Conservation (phyloP, 2,888 invertebrate species). For the Morinoia aosen region DNA sequence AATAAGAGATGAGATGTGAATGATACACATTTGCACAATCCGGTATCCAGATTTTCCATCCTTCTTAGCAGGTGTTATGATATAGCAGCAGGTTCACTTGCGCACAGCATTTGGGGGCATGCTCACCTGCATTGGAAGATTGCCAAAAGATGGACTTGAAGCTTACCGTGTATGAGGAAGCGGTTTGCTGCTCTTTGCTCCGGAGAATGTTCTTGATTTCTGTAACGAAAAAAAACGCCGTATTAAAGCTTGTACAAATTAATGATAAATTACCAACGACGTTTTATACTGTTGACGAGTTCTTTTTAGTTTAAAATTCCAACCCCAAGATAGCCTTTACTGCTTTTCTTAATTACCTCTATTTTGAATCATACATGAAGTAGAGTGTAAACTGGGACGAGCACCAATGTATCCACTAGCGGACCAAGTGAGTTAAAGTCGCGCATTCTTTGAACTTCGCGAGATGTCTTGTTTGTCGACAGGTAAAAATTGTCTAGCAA, state of each 20-base stretch:
- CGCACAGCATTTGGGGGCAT: too few species aligned
- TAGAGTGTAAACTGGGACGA: not conserved
- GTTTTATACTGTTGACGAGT: not conserved
- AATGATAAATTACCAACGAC: not conserved
- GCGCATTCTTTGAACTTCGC: not conserved
- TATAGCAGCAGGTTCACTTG: too few species aligned
- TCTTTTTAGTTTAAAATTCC: not conserved
- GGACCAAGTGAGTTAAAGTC: not conserved
- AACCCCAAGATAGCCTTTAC: not conserved
- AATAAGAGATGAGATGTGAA: too few species aligned
- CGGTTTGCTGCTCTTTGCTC: not conserved
- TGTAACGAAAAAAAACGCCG: not conserved
- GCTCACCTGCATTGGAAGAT: too few species aligned
- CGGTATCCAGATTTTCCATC: too few species aligned
- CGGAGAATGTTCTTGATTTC: not conserved
- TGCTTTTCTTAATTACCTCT: too few species aligned
- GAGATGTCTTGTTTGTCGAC: not conserved
- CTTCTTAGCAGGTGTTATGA: too few species aligned
- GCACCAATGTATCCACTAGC: not conserved
- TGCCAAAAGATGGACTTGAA: not conserved
- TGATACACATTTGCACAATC: too few species aligned
- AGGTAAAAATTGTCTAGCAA: not conserved
- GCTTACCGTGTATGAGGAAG: not conserved
- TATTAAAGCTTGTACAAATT: not conserved
- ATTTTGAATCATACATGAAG: not conserved